phyloP scores from a whole-genome alignment of 2,797 vertebrate genomes.

The Pangasius djambal region DNA sequence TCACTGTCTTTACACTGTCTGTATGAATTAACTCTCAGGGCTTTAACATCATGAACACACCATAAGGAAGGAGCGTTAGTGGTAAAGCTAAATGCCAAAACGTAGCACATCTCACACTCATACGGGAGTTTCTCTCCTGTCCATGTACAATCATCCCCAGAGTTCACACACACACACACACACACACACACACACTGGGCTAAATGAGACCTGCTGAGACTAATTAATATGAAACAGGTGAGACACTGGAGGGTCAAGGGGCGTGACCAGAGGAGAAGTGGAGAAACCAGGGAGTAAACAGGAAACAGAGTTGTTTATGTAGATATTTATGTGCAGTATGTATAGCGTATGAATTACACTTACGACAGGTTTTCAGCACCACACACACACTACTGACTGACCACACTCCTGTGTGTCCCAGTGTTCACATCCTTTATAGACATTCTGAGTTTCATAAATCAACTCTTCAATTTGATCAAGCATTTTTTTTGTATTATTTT shows the following conservation, averaged over 20 bases:
- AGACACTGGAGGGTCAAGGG: background rate
- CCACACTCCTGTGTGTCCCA: background rate
- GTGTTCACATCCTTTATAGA: background rate
- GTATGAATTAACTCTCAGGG: no score
- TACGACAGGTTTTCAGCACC: background rate
- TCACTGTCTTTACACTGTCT: no score
- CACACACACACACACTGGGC: background rate
- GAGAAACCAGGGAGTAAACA: background rate
- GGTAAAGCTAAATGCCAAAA: background rate
- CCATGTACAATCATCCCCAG: background rate
- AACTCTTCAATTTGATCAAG: background rate
- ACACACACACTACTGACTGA: background rate
- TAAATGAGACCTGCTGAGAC: constrained; percentile 3
- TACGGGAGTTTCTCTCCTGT: background rate
- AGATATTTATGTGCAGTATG: background rate
- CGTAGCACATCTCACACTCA: background rate
- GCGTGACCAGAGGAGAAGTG: background rate
- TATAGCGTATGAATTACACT: background rate
- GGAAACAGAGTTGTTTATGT: background rate
- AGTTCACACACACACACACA: background rate
- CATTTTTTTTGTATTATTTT: background rate
- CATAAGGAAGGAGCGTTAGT: background rate
- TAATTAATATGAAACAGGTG: background rate
- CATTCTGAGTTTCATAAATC: background rate
- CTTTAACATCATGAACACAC: background rate